Evolutionary conservation across 2,113 vertebrate species (phyloP).

Genomic region (Ictalurus punctatus): DNA sequence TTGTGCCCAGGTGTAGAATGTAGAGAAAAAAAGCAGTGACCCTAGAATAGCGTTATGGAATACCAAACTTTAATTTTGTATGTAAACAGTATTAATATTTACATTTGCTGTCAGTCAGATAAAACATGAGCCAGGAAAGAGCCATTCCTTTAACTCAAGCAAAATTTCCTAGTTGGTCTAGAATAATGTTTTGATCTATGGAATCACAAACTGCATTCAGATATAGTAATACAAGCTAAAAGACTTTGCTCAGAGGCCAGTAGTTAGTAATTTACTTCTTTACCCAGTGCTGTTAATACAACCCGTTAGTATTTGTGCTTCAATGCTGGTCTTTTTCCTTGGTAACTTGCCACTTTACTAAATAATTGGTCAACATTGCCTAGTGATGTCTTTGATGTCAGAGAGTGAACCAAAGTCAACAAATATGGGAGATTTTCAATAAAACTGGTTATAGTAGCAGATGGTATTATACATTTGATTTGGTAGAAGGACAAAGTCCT

Average conservation of each 20-base stretch:
- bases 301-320: not conserved
- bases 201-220: not conserved
- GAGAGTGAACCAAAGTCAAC: not conserved
- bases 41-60: not conserved
- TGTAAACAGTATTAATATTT: not conserved
- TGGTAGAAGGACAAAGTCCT: not conserved
- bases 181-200: too few species aligned
- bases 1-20: not conserved
- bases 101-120: not conserved
- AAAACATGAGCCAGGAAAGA: not conserved
- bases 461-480: not conserved
- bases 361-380: not conserved
- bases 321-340: not conserved
- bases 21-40: not conserved
- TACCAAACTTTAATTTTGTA: not conserved
- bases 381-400: not conserved
- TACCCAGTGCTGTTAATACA: not conserved
- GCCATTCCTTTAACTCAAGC: not conserved
- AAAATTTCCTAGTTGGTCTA: not conserved
- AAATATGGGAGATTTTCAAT: not conserved
- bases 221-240: not conserved
- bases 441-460: not conserved
- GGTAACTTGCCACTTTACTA: not conserved
- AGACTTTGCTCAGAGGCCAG: not conserved
- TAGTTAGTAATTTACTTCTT: not conserved